Evolutionary conservation across 2,797 vertebrate genomes (phyloP).

Genomic region (Melopsittacus undulatus): DNA sequence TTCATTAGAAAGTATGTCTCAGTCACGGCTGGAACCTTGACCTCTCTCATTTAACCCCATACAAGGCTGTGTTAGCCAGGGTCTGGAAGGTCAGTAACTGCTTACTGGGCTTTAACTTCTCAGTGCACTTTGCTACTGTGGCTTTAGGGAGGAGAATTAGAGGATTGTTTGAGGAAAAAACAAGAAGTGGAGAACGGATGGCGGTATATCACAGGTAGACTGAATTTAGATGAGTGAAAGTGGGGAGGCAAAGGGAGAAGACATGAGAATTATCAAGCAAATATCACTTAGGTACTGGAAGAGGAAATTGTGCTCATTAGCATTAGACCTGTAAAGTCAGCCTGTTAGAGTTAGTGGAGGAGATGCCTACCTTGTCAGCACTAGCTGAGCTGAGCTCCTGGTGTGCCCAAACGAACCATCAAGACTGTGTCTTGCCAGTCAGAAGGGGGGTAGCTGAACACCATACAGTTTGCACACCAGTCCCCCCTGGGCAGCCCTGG

Average conservation of each 20-base stretch:
- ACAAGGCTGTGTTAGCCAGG: background rate
- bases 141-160: background rate
- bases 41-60: background rate
- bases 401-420: background rate
- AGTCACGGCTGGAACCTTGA: background rate
- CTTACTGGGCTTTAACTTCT: background rate
- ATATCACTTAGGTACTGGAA: background rate
- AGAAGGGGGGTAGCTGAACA: background rate
- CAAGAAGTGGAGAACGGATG: background rate
- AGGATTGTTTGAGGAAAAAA: background rate
- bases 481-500: background rate
- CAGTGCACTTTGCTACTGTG: background rate
- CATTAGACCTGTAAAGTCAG: background rate
- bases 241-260: background rate
- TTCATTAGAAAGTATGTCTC: background rate
- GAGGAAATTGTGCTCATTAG: background rate
- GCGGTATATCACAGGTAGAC: background rate
- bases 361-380: background rate
- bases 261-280: background rate
- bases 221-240: background rate
- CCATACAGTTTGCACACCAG: background rate
- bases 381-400: background rate
- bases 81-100: background rate
- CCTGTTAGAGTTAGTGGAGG: background rate
- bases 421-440: background rate